Conservation (phyloP, 2,888 invertebrate species). For the Tortricodes alternella region DNA sequence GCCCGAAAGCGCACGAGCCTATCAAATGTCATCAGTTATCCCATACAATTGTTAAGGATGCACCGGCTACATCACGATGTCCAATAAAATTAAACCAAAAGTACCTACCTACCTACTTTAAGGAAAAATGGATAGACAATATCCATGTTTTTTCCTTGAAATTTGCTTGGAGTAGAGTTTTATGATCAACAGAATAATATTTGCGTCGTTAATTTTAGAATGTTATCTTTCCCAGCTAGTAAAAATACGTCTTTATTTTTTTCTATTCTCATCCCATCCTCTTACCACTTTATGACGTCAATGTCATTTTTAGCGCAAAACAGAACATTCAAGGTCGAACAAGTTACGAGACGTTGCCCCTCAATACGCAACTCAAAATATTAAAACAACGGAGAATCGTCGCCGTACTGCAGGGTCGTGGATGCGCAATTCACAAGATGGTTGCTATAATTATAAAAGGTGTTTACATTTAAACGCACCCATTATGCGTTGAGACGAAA, state of each 20-base stretch:
- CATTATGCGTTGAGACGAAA: slow-evolving; percentile 51
- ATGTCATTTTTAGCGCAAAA: neutral
- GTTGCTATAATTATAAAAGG: slow-evolving; percentile 41
- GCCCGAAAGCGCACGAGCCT: slow-evolving; percentile 45
- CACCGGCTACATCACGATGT: too few species aligned
- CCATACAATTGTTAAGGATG: neutral
- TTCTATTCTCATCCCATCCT: neutral
- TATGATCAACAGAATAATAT: neutral
- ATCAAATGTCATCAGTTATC: neutral
- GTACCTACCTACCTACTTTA: neutral
- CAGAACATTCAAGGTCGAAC: neutral
- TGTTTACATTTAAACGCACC: slow-evolving; percentile 42
- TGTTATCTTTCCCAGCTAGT: neutral
- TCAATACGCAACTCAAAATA: neutral
- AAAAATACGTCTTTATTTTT: neutral
- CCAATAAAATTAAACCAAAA: too few species aligned
- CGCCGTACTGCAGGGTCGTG: too few species aligned
- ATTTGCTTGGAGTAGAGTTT: neutral
- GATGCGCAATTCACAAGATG: too few species aligned
- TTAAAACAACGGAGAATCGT: neutral
- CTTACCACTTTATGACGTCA: neutral
- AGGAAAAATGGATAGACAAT: too few species aligned
- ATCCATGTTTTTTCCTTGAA: slow-evolving; percentile 39
- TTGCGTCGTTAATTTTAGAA: neutral
- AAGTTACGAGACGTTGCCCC: neutral